Evolutionary conservation across 2,113 vertebrate species (phyloP).

Genomic region (human (Homo sapiens)): GRCh38 chr12:77014001-77014500

Average conservation of each 20-base stretch:
- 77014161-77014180: not conserved
- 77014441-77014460: not conserved
- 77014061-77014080: not conserved
- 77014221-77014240: not conserved
- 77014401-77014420: not conserved
- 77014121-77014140: not conserved
- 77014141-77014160: not conserved
- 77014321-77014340: not conserved
- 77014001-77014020: not conserved
- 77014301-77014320: not conserved
- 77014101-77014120: not conserved
- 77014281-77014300: not conserved
- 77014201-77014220: not conserved
- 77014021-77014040: not conserved
- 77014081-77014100: not conserved
- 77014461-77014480: not conserved
- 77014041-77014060: not conserved
- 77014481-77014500: not conserved
- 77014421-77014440: not conserved
- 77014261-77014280: not conserved
- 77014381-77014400: not conserved
- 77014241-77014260: not conserved
- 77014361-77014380: not conserved
- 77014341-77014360: not conserved
- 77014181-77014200: not conserved